Base-by-base conservation (phyloP, 2,888 invertebrate genomes). In the Synergus laeviventris region DNA sequence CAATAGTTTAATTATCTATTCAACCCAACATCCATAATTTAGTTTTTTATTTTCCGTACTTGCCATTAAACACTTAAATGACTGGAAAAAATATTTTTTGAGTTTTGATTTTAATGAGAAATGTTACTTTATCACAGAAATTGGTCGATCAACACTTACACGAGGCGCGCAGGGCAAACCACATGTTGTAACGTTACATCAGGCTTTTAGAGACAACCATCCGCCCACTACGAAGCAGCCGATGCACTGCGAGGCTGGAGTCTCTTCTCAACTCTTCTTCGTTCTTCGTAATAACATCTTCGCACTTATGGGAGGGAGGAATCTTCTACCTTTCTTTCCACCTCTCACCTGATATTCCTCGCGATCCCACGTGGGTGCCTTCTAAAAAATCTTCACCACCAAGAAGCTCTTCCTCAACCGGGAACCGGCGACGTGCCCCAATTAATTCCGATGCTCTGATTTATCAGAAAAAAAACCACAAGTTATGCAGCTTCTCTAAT, bases 101-200 rank as follows among this genome's bases (percentile, higher is more conserved):
- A 1, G 11, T 54, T 54, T 54, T 8, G 18, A 54, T 18, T 54
- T 18, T 18, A 2, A 2, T 2, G 9, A 18, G 18, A 66, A 45
- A 42, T 16, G 3, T 16, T 45, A 66, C 2, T 54, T 54, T 18
- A 64, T 14, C 39, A 66, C 21, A 60, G n/a, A 64, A 60, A 74
- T 36, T 1, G 39, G 62, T 76, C 70, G 42, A 66, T 66, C 14
- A 66, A 78, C 81, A 87, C 87, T 87, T 87, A 87, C 87, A 88
- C 82, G 86, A 80, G 82, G 79, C 83, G 81, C 82, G 83, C 81
- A 86, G 82, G 81, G 81, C 81, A 81, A 85, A 81, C 84, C 86
- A 84, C 87, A 87, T 87, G 84, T 86, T 86, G 85, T 81, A 82
- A 78, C 83, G 84, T 87, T 82, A 84, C 87, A 86, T 86, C 82